Conservation (phyloP, 2,113 vertebrate genomes). For the Polyodon spathula region DNA sequence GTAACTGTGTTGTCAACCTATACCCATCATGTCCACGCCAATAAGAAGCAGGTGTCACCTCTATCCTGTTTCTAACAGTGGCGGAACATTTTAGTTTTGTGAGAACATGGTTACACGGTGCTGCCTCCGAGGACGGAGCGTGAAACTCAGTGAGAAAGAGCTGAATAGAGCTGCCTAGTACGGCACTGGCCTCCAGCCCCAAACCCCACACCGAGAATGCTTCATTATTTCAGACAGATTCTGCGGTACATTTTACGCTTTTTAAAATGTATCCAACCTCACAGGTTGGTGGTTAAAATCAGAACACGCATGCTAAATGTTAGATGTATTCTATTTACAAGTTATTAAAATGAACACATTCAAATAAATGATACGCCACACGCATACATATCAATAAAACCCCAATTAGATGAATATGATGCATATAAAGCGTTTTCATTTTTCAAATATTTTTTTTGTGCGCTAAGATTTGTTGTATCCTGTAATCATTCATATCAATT, state of each 20-base stretch:
- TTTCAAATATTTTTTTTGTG: too few species aligned
- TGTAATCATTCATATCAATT: too few species aligned
- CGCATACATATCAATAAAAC: too few species aligned
- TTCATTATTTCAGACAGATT: conserved; percentile 31
- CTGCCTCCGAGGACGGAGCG: conserved; percentile 48
- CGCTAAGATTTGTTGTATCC: too few species aligned
- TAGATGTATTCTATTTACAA: too few species aligned
- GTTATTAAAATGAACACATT: too few species aligned
- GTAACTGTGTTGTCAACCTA: too few species aligned
- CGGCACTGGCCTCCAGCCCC: conserved; percentile 7
- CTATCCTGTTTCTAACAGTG: conserved; percentile 8
- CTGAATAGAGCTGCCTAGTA: conserved; percentile 29
- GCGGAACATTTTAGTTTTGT: conserved; percentile 47
- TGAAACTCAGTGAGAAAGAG: conserved; percentile 57
- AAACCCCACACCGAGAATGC: conserved; percentile 24
- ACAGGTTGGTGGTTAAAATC: conserved; percentile 38
- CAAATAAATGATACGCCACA: too few species aligned
- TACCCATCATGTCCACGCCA: too few species aligned
- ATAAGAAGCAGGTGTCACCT: background rate
- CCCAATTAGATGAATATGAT: too few species aligned
- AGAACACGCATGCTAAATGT: too few species aligned
- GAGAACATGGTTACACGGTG: conserved; percentile 56
- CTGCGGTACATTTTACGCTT: conserved; percentile 42
- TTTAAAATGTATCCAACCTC: conserved; percentile 28
- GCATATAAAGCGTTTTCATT: too few species aligned